Percentiles rank a stretch among this genome's conserved stretches.
Evolutionary conservation across 2,113 vertebrate genomes (phyloP).

Genomic region (Phocoena phocoena): DNA sequence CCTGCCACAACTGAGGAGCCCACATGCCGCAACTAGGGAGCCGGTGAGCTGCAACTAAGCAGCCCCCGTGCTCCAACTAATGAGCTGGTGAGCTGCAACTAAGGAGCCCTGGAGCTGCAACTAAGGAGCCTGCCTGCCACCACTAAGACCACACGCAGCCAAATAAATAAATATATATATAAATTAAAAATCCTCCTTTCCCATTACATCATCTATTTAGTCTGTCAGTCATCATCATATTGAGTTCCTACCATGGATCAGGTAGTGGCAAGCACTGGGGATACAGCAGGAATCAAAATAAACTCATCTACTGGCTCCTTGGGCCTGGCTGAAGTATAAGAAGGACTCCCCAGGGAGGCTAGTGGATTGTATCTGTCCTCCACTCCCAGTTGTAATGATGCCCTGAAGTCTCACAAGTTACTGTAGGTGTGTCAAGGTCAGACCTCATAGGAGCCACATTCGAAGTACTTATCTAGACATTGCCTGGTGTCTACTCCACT

Average conservation of each 20-base stretch:
- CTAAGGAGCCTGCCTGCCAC: no score
- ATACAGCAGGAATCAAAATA: background rate
- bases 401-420: background rate
- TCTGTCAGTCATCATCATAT: background rate
- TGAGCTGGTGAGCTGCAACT: no score
- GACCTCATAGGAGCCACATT: background rate
- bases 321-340: background rate
- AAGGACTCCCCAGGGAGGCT: background rate
- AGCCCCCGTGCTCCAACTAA: no score
- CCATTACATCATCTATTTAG: background rate
- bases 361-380: background rate
- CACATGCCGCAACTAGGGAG: no score
- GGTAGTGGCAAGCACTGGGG: background rate
- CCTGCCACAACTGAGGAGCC: no score
- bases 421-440: background rate
- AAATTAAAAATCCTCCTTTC: no score
- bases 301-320: background rate
- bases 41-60: rapidly evolving
- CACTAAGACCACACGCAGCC: no score
- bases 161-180: no score
- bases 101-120: no score
- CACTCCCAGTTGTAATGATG: background rate
- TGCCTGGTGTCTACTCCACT: background rate
- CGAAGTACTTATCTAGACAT: background rate
- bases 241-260: background rate